phyloP scores from a whole-genome alignment of 2,113 vertebrate genomes.

The Clinocottus analis region DNA sequence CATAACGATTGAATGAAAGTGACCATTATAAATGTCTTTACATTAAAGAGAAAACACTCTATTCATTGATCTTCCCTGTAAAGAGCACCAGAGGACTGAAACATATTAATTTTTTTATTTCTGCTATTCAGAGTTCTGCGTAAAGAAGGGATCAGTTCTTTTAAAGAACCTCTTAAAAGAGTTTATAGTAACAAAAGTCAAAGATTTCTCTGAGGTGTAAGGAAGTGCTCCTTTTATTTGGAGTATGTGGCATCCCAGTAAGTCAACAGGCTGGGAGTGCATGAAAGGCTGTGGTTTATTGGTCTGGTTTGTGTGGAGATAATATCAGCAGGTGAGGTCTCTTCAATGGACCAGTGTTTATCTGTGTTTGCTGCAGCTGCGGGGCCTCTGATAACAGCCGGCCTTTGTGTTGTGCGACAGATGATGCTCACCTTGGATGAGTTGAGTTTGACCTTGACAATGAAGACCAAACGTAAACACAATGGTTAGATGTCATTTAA shows the following conservation, averaged over 20 bases:
- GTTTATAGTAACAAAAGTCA: slow-evolving; percentile 27
- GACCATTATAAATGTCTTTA: background rate
- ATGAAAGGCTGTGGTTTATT: slow-evolving; percentile 79
- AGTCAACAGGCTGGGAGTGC: slow-evolving; percentile 68
- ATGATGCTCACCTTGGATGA: slow-evolving; percentile 65
- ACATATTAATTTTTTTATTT: background rate
- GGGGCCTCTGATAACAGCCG: slow-evolving; percentile 67
- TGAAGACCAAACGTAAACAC: slow-evolving; percentile 34
- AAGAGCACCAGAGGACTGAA: background rate
- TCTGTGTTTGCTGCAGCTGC: slow-evolving; percentile 83
- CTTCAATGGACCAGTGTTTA: slow-evolving; percentile 75
- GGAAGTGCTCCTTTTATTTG: slow-evolving; percentile 63
- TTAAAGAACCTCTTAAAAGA: slow-evolving; percentile 28
- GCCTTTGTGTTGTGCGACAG: slow-evolving; percentile 50
- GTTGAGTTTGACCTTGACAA: slow-evolving; percentile 57
- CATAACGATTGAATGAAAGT: background rate
- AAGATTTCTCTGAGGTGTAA: slow-evolving; percentile 51
- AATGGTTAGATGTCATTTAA: background rate
- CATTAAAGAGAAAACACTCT: background rate
- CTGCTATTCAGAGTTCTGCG: slow-evolving; percentile 11
- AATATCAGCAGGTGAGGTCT: slow-evolving; percentile 84
- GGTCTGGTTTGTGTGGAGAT: slow-evolving; percentile 75
- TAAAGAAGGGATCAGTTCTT: background rate
- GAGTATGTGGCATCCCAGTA: slow-evolving; percentile 63
- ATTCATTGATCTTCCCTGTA: background rate